phyloP scores from a whole-genome alignment of 2,797 vertebrate genomes.

The Sebastes glaucus region DNA sequence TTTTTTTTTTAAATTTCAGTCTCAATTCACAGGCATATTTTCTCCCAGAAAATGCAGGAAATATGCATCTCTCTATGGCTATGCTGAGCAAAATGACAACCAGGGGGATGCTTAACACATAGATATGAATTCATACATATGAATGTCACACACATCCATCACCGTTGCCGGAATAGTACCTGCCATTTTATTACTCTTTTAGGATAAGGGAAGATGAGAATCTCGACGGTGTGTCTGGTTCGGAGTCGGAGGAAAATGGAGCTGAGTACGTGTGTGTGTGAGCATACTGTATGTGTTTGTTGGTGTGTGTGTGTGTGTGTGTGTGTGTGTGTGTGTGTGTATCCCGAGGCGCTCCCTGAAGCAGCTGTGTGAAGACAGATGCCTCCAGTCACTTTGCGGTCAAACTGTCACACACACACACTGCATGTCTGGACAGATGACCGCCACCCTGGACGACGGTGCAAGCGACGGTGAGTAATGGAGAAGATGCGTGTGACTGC shows the following conservation, averaged over 20 bases:
- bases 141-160: conserved; percentile 41
- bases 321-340: neutral
- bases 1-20: neutral
- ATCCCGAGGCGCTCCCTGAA: conserved; percentile 10
- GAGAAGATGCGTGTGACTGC: neutral
- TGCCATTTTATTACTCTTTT: conserved; percentile 19
- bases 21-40: neutral
- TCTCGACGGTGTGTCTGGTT: neutral
- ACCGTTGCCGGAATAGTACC: neutral
- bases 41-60: neutral
- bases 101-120: neutral
- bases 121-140: conserved; percentile 33
- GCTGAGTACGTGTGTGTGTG: neutral
- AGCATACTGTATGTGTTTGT: neutral
- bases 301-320: neutral
- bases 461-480: neutral
- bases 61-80: neutral
- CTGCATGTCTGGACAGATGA: conserved; percentile 21
- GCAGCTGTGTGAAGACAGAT: conserved; percentile 43
- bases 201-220: conserved; percentile 21
- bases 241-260: neutral
- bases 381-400: conserved; percentile 28
- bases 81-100: neutral
- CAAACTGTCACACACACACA: conserved; percentile 31
- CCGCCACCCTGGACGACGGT: neutral